Evolutionary conservation across 2,113 vertebrate species (phyloP).

Genomic region (Haplotaxodon microlepis): DNA sequence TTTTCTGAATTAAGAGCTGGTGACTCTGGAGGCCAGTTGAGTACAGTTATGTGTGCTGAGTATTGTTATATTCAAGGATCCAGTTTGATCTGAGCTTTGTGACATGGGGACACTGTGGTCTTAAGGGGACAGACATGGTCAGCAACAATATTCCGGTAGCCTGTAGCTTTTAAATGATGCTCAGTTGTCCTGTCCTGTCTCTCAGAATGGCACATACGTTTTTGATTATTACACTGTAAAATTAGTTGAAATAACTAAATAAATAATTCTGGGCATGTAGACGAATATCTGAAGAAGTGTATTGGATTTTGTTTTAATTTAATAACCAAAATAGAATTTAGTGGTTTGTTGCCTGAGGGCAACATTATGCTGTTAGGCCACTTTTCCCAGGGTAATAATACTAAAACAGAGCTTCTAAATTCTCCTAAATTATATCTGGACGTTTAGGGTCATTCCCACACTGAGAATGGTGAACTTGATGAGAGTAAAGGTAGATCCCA

Average conservation of each 20-base stretch:
- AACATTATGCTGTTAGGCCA: neutral
- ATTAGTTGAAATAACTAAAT: neutral
- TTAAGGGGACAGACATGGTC: neutral
- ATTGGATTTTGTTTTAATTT: neutral
- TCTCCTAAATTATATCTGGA: neutral
- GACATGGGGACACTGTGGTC: neutral
- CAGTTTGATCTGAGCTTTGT: neutral
- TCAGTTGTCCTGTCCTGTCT: neutral
- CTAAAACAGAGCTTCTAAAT: neutral
- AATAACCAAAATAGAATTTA: neutral
- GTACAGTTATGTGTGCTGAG: neutral
- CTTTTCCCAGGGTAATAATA: neutral
- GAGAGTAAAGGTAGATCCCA: neutral
- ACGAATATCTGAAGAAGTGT: neutral
- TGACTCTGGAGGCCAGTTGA: neutral
- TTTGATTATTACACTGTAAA: neutral
- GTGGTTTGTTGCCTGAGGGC: neutral
- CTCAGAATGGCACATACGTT: neutral
- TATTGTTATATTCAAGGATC: neutral
- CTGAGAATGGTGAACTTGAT: neutral
- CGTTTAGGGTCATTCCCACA: neutral
- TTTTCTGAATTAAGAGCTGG: neutral
- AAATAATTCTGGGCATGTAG: neutral
- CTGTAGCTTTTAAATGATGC: neutral
- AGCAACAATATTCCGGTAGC: neutral